These are phyloP conservation scores for Anhinga rufa DNA, from an alignment of 2,113 vertebrate genomes.

Conservation along the genomic window DNA sequence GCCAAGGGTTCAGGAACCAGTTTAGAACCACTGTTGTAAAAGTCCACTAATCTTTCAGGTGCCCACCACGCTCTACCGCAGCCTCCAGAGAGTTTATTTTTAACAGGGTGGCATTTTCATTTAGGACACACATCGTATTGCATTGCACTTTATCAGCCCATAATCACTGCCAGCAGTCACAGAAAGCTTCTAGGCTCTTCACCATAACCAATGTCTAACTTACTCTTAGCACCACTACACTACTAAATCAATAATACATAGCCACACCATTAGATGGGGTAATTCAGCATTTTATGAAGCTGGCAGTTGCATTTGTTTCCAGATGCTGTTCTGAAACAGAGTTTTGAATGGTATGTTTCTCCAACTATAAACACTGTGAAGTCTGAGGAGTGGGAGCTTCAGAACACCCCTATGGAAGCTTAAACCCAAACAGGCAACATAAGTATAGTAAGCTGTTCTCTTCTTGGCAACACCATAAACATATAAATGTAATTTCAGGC, in stretches of 20 bases:
- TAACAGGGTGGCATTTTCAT: not conserved
- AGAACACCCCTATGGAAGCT: not conserved
- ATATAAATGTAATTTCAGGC: not conserved
- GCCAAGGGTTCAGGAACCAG: not conserved
- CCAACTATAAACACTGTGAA: not conserved
- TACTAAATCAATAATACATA: not conserved
- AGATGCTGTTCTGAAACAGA: not conserved
- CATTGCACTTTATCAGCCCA: not conserved
- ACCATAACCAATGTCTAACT: not conserved
- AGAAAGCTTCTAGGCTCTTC: not conserved
- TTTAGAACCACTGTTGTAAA: not conserved
- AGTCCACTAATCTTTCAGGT: not conserved
- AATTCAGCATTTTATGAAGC: not conserved
- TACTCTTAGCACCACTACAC: not conserved
- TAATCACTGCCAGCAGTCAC: not conserved
- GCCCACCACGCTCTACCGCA: not conserved
- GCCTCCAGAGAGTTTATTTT: not conserved
- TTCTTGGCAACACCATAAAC: not conserved
- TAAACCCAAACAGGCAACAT: not conserved
- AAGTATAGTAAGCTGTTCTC: not conserved
- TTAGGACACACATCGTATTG: not conserved
- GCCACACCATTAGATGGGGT: not conserved
- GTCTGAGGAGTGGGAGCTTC: not conserved
- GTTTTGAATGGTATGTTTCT: not conserved
- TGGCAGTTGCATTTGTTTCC: not conserved